Base-by-base conservation (phyloP, 2,113 vertebrate genomes). In the Pimephales promelas region DNA sequence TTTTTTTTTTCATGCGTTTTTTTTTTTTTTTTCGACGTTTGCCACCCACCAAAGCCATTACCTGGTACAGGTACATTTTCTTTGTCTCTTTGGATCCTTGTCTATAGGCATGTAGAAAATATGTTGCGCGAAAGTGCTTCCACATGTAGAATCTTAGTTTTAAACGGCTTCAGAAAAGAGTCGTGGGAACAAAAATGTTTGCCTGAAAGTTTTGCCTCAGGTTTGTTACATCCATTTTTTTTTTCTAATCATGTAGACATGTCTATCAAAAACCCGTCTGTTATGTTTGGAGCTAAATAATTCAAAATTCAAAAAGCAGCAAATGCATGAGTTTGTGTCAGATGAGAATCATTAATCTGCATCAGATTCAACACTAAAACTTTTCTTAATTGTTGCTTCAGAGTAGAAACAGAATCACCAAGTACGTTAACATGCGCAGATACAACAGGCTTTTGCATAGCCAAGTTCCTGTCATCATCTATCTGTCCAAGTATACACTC, bases 151-250 rank as follows among this genome's bases (percentile, higher is more conserved):
- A 26, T 47, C 24, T 31, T 52, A 74, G 14, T 77, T 40, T 20
- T 52, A 11, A 52, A 49, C 54, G 8, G 18, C 52, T n/a, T 40
- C 54, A 74, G n/a, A n/a, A 59, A 45, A 66, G 43, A 79, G 9
- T 64, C 18, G 18, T 66, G 26, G 57, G 31, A 79, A 47, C 54
- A 28, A 18, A 74, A 20, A 72, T 40, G 31, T 59, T 24, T 77
- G 74, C 22, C 54, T 78, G 75, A 11, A 77, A 77, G 76, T 61
- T 47, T 62, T 26, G 40, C n/a, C 13, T 31, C 40, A 79, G 77
- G 77, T 49, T 79, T 66, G 59, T 47, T 64, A 49, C 59, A 64
- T 43, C 54, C 22, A n/a, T 43, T 79, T 54, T 78, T 79, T 54
- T 78, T 74, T 74, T 52, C 24, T 64, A 66, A 66, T 49, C 10